Percentiles rank a stretch among this genome's conserved stretches.
These are phyloP conservation scores for Parotocinclus haroldoi DNA, from an alignment of 2,797 vertebrate genomes.

Conservation along the genomic window DNA sequence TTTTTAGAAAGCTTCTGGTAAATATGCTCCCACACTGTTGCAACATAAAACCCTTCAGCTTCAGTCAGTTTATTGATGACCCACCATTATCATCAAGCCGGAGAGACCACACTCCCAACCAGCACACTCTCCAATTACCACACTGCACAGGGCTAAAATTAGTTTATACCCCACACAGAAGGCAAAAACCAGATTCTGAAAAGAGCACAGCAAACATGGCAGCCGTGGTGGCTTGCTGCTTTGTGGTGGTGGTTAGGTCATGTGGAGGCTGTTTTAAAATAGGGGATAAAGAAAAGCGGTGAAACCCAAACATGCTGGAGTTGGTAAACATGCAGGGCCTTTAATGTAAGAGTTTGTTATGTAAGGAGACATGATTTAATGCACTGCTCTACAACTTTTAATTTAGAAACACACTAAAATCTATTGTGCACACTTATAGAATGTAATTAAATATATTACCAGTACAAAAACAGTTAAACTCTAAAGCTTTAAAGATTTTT, in stretches of 20 bases:
- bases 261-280: constrained; percentile 61
- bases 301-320: constrained; percentile 51
- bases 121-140: constrained; percentile 60
- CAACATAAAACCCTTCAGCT: constrained; percentile 64
- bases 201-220: constrained; percentile 54
- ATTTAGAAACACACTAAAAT: neutral
- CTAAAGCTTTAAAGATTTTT: no score
- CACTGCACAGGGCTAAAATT: constrained; percentile 68
- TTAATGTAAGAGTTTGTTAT: constrained; percentile 23
- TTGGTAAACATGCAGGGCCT: constrained; percentile 41
- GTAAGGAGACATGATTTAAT: constrained; percentile 17
- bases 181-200: constrained; percentile 55
- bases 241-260: constrained; percentile 60
- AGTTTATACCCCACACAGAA: constrained; percentile 56
- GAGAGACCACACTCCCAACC: constrained; percentile 57
- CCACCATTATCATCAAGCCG: constrained; percentile 63
- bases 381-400: neutral
- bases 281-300: constrained; percentile 43
- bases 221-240: constrained; percentile 54
- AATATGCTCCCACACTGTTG: constrained; percentile 48
- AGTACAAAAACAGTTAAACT: no score
- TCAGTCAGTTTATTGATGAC: constrained; percentile 63
- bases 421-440: no score
- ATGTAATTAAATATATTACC: no score
- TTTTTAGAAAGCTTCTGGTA: constrained; percentile 49